Conservation (phyloP, 1,140 invertebrate species). For the Drosophila kikkawai region DNA sequence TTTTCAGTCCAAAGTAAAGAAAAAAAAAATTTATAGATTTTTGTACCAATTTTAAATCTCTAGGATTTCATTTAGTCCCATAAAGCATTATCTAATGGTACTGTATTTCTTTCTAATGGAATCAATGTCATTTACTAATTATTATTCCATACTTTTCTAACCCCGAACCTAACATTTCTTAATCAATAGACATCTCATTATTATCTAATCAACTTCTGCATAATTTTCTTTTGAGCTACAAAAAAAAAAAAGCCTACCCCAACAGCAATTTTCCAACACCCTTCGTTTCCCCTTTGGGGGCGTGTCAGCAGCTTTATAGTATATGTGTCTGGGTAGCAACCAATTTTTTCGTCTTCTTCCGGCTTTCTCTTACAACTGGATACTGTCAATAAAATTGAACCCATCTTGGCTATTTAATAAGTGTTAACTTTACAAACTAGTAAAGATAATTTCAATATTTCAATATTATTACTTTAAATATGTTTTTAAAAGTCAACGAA, state of each 20-base stretch:
- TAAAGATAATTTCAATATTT: neutral
- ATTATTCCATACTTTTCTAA: neutral
- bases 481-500: too few species aligned
- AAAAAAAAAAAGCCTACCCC: slow-evolving; percentile 86
- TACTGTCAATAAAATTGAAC: neutral
- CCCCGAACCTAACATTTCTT: neutral
- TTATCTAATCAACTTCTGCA: slow-evolving; percentile 73
- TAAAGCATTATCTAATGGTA: neutral
- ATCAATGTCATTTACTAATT: neutral
- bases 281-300: slow-evolving; percentile 23
- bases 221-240: slow-evolving; percentile 42
- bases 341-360: slow-evolving; percentile 21
- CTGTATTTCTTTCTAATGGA: neutral
- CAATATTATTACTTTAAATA: neutral
- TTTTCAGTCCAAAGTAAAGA: neutral
- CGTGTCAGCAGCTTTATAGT: slow-evolving; percentile 13
- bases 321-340: slow-evolving; percentile 36
- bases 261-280: slow-evolving; percentile 54
- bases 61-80: neutral
- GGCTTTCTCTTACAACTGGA: neutral
- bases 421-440: neutral
- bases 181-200: slow-evolving; percentile 27
- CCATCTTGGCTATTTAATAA: neutral
- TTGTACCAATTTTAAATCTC: neutral
- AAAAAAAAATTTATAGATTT: neutral